These are phyloP conservation scores for Orchestes rusci DNA, from an alignment of 2,888 invertebrate genomes.

Conservation along the genomic window DNA sequence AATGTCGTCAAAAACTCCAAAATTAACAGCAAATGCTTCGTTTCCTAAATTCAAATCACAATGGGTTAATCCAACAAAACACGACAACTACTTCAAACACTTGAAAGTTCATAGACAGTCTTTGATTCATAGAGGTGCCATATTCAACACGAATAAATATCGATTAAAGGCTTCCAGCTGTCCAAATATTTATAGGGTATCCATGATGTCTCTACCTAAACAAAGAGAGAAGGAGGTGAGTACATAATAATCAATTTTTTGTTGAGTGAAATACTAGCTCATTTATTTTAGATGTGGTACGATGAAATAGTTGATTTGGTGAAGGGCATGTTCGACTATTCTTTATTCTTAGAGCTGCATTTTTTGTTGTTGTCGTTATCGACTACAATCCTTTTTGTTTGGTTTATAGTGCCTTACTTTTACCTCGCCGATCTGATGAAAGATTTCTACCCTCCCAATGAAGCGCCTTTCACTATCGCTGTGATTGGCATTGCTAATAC, in stretches of 20 bases:
- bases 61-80: constrained; percentile 45
- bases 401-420: constrained; percentile 94
- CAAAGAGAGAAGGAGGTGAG: constrained; percentile 68
- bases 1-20: constrained; percentile 21
- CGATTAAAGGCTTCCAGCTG: constrained; percentile 80
- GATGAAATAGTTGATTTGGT: constrained; percentile 58
- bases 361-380: constrained; percentile 77
- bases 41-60: constrained; percentile 49
- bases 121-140: constrained; percentile 79
- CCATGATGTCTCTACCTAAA: constrained; percentile 77
- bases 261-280: constrained; percentile 2
- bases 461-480: constrained; percentile 74
- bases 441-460: constrained; percentile 58
- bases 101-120: constrained; percentile 70
- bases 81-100: constrained; percentile 61
- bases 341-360: constrained; percentile 67
- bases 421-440: constrained; percentile 83
- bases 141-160: constrained; percentile 76
- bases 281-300: constrained; percentile 61
- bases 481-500: constrained; percentile 86
- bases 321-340: constrained; percentile 71
- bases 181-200: constrained; percentile 83
- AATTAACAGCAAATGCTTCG: constrained; percentile 33
- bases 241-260: constrained; percentile 8
- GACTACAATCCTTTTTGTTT: constrained; percentile 82